A percentile compares a stretch with the other conserved stretches of the same genome.
phyloP scores from a whole-genome alignment of 2,113 vertebrate genomes.

The Tonatia bakeri region DNA sequence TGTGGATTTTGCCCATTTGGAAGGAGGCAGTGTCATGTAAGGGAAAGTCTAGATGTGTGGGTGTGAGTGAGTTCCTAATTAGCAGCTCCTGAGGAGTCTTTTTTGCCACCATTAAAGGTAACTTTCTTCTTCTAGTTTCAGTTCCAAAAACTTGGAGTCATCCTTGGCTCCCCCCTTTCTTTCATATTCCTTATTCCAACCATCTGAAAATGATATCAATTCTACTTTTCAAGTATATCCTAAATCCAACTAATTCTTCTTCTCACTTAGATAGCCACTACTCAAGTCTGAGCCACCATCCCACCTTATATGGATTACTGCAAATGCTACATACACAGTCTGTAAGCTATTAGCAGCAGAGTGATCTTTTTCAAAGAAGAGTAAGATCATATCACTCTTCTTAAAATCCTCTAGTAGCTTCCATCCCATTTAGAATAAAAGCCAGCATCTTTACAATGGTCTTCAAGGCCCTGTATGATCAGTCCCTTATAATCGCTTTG shows the following conservation, averaged over 20 bases:
- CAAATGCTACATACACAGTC: background rate
- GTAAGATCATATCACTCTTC: background rate
- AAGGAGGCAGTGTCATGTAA: background rate
- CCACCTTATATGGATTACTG: background rate
- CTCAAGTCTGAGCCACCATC: background rate
- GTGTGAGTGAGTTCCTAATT: background rate
- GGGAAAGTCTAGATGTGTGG: background rate
- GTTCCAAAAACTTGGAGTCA: background rate
- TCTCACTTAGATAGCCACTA: background rate
- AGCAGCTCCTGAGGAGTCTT: background rate
- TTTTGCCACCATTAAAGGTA: background rate
- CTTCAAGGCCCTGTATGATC: background rate
- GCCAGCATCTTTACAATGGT: background rate
- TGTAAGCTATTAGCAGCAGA: background rate
- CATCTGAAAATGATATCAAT: background rate
- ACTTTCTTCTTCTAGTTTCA: background rate
- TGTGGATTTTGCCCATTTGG: background rate
- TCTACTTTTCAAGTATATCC: background rate
- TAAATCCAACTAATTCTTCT: background rate
- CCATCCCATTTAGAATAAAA: constrained; percentile 5
- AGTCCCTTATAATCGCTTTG: background rate
- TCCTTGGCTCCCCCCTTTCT: background rate
- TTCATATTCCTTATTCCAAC: background rate
- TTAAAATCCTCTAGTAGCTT: background rate
- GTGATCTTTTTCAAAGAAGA: background rate